Conservation (phyloP, 2,888 invertebrate genomes). For the Ichneumoninae sp. region DNA sequence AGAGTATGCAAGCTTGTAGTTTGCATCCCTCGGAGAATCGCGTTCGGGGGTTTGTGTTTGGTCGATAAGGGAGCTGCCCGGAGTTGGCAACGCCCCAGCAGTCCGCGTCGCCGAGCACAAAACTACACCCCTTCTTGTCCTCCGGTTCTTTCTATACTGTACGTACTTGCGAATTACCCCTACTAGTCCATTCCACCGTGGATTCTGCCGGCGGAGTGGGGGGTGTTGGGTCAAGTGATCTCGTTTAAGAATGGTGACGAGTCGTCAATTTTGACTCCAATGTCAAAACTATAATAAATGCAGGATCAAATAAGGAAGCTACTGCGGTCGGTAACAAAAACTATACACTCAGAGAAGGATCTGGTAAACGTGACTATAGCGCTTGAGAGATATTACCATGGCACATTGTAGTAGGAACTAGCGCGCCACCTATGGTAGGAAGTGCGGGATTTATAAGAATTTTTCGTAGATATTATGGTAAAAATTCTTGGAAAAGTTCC, state of each 20-base stretch:
- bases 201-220: neutral
- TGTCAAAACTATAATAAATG: too few species aligned
- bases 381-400: too few species aligned
- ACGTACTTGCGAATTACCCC: neutral
- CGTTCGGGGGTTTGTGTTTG: constrained; percentile 76
- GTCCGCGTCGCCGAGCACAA: constrained; percentile 22
- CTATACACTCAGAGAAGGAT: too few species aligned
- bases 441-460: too few species aligned
- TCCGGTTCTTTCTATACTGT: constrained; percentile 22
- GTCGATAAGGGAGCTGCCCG: constrained; percentile 78
- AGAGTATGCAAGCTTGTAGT: constrained; percentile 34
- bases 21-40: constrained; percentile 51
- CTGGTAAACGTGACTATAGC: too few species aligned
- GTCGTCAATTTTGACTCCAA: neutral
- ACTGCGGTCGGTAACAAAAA: constrained; percentile 37
- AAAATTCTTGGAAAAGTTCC: too few species aligned
- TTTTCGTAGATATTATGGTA: too few species aligned
- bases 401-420: too few species aligned
- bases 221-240: constrained; percentile 20
- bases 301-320: constrained; percentile 66
- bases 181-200: neutral
- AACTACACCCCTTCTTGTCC: constrained; percentile 33
- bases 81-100: constrained; percentile 78
- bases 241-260: constrained; percentile 41
- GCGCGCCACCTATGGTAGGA: too few species aligned